A percentile compares a stretch with the other conserved stretches of the same genome.
Evolutionary conservation across 2,113 vertebrate species (phyloP).

Genomic region (Pituophis catenifer): DNA sequence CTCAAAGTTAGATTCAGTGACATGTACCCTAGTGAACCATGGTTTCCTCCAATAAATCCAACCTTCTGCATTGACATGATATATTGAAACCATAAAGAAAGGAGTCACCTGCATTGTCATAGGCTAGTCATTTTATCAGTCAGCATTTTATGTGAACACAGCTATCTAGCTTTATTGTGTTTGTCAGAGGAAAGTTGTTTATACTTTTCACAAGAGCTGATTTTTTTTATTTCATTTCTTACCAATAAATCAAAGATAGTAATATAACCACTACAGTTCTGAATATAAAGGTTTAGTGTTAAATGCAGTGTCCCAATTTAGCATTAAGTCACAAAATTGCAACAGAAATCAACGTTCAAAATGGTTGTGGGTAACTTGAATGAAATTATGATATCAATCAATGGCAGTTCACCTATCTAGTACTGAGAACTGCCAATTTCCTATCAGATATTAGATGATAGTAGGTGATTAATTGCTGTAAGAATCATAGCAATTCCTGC

Average conservation of each 20-base stretch:
- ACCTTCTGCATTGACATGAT: background rate
- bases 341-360: background rate
- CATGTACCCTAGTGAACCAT: background rate
- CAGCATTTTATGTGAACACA: background rate
- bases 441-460: background rate
- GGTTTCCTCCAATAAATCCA: background rate
- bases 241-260: background rate
- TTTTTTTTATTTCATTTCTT: background rate
- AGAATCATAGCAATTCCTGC: background rate
- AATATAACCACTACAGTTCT: background rate
- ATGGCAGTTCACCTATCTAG: background rate
- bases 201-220: background rate
- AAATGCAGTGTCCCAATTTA: background rate
- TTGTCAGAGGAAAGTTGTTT: background rate
- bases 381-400: background rate
- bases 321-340: background rate
- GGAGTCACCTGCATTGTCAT: background rate
- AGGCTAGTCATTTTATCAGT: background rate
- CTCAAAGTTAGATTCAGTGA: background rate
- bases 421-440: background rate
- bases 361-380: background rate
- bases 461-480: background rate
- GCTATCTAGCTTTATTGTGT: background rate
- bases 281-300: background rate
- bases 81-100: background rate